Percentiles rank a stretch among this genome's conserved stretches.
Evolutionary conservation across 2,888 invertebrate genomes (phyloP).

Genomic region (Ormyrus rosae): DNA sequence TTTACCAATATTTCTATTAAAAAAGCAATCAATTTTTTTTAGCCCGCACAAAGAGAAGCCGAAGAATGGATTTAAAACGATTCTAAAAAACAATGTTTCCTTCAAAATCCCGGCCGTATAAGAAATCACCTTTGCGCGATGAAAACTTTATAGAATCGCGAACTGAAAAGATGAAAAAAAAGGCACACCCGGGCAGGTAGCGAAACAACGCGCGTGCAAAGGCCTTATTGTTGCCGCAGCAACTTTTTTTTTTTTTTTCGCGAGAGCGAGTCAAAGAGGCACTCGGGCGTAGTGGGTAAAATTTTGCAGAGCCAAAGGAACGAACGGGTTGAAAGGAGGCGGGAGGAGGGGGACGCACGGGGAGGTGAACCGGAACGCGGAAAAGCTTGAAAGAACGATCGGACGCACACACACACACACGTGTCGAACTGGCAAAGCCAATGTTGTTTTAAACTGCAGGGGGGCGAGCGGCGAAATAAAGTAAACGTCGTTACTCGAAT

Average conservation of each 20-base stretch:
- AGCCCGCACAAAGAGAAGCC: no score
- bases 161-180: neutral
- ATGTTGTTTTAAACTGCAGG: constrained; percentile 25
- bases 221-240: neutral
- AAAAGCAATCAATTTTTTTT: no score
- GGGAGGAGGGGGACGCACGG: neutral
- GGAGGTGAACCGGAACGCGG: no score
- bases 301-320: neutral
- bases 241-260: neutral
- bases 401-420: neutral
- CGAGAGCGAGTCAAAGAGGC: neutral
- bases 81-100: no score
- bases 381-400: constrained; percentile 26
- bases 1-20: no score
- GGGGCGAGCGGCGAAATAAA: constrained; percentile 20
- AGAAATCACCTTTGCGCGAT: no score
- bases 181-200: no score
- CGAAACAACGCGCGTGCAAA: neutral
- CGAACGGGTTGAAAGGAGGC: constrained; percentile 8
- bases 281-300: neutral
- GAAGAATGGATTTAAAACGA: no score
- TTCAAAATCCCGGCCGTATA: no score
- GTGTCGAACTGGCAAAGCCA: constrained; percentile 1
- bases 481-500: neutral
- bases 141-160: no score